These are phyloP conservation scores for Tanypteryx hageni DNA, from an alignment of 2,888 invertebrate species.

Conservation along the genomic window DNA sequence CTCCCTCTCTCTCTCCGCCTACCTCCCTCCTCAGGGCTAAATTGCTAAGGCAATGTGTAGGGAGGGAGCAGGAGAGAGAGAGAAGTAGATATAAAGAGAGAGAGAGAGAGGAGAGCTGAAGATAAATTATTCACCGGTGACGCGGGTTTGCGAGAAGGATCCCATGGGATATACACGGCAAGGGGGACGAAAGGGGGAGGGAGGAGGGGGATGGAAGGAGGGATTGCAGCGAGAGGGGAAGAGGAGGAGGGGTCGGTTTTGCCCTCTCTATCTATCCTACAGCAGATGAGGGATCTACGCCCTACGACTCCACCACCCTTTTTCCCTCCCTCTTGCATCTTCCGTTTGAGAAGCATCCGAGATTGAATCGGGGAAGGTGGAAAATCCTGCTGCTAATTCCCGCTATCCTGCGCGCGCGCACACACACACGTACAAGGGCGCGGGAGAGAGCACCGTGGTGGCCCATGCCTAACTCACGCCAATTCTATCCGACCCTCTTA, in stretches of 20 bases:
- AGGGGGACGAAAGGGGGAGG: background rate
- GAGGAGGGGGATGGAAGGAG: background rate
- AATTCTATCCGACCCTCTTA: background rate
- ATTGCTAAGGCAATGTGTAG: constrained; percentile 55
- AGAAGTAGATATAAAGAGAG: too few species aligned
- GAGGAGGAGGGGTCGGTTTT: background rate
- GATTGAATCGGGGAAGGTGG: constrained; percentile 31
- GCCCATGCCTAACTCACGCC: background rate
- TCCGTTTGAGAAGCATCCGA: background rate
- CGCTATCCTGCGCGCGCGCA: background rate
- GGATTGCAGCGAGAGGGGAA: too few species aligned
- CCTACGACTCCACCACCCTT: background rate
- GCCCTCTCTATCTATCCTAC: background rate
- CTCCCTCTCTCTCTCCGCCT: background rate
- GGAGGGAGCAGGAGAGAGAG: background rate
- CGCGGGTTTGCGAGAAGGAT: constrained; percentile 43
- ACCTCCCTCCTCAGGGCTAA: constrained; percentile 24
- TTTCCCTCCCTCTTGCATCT: background rate
- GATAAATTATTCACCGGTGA: constrained; percentile 60
- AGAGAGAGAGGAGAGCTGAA: background rate
- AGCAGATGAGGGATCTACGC: background rate
- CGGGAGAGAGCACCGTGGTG: background rate
- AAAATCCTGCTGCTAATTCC: background rate
- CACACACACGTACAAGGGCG: background rate
- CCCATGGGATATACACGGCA: constrained; percentile 42